These are phyloP conservation scores for Lepus americanus DNA, from an alignment of 2,113 vertebrate species.

Conservation along the genomic window DNA sequence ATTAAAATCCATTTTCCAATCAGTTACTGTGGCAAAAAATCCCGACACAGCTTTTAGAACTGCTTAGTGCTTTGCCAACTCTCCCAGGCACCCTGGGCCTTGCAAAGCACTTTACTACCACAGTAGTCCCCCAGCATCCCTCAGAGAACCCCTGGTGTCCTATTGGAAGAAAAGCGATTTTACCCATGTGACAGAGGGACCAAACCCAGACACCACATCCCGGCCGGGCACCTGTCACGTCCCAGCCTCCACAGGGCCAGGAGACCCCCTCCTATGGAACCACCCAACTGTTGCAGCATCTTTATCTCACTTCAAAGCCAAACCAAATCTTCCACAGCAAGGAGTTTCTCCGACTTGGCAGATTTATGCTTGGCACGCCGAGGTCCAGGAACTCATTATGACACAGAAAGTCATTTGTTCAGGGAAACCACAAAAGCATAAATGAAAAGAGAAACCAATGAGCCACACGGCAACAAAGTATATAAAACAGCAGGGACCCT, in stretches of 20 bases:
- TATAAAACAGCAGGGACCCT: constrained; percentile 74
- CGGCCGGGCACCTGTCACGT: background rate
- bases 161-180: background rate
- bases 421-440: constrained; percentile 73
- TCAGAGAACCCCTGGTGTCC: background rate
- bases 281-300: constrained; percentile 39
- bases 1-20: background rate
- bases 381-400: constrained; percentile 52
- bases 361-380: background rate
- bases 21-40: background rate
- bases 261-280: background rate
- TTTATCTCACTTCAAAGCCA: constrained; percentile 56
- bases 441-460: constrained; percentile 71
- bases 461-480: constrained; percentile 63
- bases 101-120: constrained; percentile 39
- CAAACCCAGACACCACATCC: background rate
- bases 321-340: background rate
- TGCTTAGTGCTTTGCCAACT: background rate
- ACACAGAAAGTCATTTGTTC: constrained; percentile 65
- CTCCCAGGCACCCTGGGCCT: background rate
- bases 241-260: background rate
- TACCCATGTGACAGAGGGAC: background rate
- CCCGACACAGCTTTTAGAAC: background rate
- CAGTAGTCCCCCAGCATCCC: background rate
- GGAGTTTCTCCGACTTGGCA: background rate